A percentile compares a stretch with the other conserved stretches of the same genome.
phyloP scores from a whole-genome alignment of 2,888 invertebrate genomes.

The Ernsta delagoae region DNA sequence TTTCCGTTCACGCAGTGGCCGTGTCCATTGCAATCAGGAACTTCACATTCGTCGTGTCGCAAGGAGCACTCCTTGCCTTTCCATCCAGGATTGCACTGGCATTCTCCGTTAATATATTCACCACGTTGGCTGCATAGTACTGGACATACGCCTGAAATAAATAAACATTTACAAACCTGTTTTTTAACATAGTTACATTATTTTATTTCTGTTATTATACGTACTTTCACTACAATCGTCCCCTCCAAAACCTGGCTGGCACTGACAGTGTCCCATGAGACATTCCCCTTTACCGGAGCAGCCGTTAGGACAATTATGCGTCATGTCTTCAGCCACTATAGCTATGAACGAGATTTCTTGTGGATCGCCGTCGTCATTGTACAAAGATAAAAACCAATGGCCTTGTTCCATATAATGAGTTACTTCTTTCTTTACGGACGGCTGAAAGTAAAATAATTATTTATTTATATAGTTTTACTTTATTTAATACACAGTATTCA shows the following conservation, averaged over 20 bases:
- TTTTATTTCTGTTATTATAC: constrained; percentile 63
- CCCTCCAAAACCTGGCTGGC: constrained; percentile 98
- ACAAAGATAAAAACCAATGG: constrained; percentile 97
- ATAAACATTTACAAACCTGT: background rate
- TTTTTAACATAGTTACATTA: no score
- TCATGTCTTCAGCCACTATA: constrained; percentile 95
- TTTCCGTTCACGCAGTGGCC: constrained; percentile 98
- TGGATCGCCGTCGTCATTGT: constrained; percentile 97
- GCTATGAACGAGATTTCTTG: constrained; percentile 95
- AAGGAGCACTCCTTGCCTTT: constrained; percentile 99
- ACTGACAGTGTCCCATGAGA: constrained; percentile 96
- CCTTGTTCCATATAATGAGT: constrained; percentile 84
- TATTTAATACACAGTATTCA: no score
- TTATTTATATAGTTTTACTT: no score
- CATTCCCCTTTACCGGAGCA: constrained; percentile 99
- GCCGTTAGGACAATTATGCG: constrained; percentile 97
- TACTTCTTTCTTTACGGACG: constrained; percentile 77
- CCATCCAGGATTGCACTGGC: constrained; percentile 99
- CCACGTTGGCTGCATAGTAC: constrained; percentile 98
- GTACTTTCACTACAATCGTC: constrained; percentile 98
- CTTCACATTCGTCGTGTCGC: constrained; percentile 97
- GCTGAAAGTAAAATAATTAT: constrained; percentile 73
- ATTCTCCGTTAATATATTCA: constrained; percentile 97
- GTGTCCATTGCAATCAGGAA: constrained; percentile 97
- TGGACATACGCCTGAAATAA: constrained; percentile 94